Percentiles rank a stretch among this genome's conserved stretches.
Conservation (phyloP, 2,797 vertebrate genomes). For the Glyptemys insculpta region DNA sequence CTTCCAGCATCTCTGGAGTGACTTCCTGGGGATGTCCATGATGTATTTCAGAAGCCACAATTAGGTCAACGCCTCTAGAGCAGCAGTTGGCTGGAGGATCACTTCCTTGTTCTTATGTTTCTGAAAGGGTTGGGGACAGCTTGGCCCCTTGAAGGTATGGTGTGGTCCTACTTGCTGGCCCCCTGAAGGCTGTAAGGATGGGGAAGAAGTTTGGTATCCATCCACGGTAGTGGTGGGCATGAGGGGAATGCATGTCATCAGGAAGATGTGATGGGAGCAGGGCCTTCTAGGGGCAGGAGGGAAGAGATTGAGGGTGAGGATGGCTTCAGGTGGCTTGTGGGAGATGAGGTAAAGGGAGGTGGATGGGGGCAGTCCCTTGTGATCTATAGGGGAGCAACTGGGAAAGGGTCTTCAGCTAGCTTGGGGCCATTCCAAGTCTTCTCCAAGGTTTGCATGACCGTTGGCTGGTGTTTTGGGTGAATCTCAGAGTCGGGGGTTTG, state of each 20-base stretch:
- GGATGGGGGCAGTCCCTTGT: not conserved
- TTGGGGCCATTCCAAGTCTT: not conserved
- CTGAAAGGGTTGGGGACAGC: not conserved
- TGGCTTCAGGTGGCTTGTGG: not conserved
- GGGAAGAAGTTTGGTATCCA: not conserved
- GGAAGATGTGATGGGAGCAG: not conserved
- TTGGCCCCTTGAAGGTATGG: not conserved
- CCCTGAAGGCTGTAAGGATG: not conserved
- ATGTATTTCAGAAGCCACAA: not conserved
- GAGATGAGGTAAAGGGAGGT: not conserved
- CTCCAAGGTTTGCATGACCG: not conserved
- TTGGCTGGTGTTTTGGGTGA: not conserved
- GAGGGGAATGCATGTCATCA: not conserved
- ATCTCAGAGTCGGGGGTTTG: fast-evolving
- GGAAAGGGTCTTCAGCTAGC: not conserved
- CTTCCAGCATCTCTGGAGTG: not conserved
- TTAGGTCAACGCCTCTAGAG: not conserved
- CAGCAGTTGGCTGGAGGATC: too few relatives aligned
- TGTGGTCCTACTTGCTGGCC: not conserved
- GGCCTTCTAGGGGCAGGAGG: not conserved
- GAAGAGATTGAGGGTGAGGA: not conserved
- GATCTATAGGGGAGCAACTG: not conserved
- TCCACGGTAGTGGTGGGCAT: not conserved
- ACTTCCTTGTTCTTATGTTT: not conserved
- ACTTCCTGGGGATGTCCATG: not conserved